Evolutionary conservation across 1,140 invertebrate species (phyloP), one percentile per base, ranked within the genome.

Genomic region (Wasmannia auropunctata): DNA sequence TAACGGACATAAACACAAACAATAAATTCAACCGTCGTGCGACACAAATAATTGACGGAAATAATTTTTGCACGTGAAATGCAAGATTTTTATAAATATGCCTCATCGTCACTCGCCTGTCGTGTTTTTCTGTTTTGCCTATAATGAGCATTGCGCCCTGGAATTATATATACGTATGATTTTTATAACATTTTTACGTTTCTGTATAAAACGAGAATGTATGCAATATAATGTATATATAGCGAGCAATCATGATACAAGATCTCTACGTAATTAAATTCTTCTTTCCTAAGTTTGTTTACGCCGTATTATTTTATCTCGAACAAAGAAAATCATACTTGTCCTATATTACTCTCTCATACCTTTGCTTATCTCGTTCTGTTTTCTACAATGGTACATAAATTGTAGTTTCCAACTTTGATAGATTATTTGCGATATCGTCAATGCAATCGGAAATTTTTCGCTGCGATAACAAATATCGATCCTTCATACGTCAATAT

Each of bases 1-100:
- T 83, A 84, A 87, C 75, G 54, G 28, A 74, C 72, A 86, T 88
- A 92, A 91, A 91, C 81, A 91, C 81, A 91, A 92, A 92, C 65
- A 92, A 89, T 87, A 91, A 92, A 92, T 86, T 63, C 62, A 69
- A 72, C 67, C 62, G 63, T 88, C 87, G 83, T 51, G 77, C 85
- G 84, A 90, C 37, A 70, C 62, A 74, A 74, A 19, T 72, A 37
- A 62, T 67, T 28, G 8, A 69, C 46, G 63, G 49, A 14, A 34
- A 25, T 34, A 19, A n/a, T n/a, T 65, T 25, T 75, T n/a, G 14
- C 46, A 65, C 46, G 37, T 74, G 46, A 60, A 22, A 28, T 80
- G 11, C 3, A 3, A 1, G 10, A 81, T 70, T 69, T 46, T 46
- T 58, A 83, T n/a, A n/a, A n/a, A 74, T 14, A 34, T 19, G 25